phyloP scores from a whole-genome alignment of 64 coral and sea anemone genomes.

The Orbicella faveolata region DNA sequence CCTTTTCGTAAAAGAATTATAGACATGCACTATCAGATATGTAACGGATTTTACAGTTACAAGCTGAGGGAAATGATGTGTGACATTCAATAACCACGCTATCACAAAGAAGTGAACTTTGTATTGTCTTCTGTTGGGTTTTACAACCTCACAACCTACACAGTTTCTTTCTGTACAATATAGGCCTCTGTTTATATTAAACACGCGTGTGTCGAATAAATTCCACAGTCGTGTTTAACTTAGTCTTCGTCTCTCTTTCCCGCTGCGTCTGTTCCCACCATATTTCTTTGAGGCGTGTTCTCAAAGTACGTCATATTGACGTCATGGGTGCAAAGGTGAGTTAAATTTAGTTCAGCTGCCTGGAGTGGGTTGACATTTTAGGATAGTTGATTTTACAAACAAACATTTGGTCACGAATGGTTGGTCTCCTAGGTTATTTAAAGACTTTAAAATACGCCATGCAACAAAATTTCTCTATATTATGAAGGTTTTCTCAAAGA shows the following conservation, averaged over 20 bases:
- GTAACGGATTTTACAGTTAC: too few relatives aligned
- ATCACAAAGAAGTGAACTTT: background rate
- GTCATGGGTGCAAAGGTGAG: background rate
- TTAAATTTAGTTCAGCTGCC: background rate
- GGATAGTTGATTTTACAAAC: background rate
- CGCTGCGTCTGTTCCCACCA: background rate
- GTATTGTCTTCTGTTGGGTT: background rate
- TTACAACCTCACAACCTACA: background rate
- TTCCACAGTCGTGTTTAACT: background rate
- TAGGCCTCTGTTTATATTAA: background rate
- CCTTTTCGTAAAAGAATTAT: too few relatives aligned
- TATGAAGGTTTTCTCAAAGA: too few relatives aligned
- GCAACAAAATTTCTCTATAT: too few relatives aligned
- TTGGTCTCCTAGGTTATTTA: too few relatives aligned
- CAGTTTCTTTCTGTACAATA: background rate
- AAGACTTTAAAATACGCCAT: too few relatives aligned
- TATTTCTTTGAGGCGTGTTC: conserved; percentile 10
- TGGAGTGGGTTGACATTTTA: background rate
- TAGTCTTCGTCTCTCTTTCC: background rate
- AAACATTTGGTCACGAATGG: background rate
- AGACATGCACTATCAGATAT: too few relatives aligned
- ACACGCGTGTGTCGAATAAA: background rate
- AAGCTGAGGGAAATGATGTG: too few relatives aligned
- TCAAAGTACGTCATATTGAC: background rate
- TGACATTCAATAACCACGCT: too few relatives aligned